These are phyloP conservation scores for Mayetiola destructor DNA, from an alignment of 2,888 invertebrate species.

Conservation along the genomic window DNA sequence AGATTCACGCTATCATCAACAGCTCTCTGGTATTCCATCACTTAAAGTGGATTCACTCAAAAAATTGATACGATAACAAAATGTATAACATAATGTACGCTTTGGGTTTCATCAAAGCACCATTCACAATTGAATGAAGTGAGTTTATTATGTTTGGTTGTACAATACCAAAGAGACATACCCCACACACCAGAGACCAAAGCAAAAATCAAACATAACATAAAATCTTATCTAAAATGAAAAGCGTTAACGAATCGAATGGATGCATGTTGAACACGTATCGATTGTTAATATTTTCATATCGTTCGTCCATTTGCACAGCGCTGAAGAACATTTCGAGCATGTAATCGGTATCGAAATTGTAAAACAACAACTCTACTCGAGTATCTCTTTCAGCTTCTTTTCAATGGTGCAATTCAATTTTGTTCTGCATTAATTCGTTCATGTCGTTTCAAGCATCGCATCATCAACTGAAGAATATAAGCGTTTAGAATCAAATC, in stretches of 20 bases:
- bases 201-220: background rate
- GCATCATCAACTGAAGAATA: too few relatives aligned
- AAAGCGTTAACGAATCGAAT: constrained; percentile 11
- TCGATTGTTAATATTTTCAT: background rate
- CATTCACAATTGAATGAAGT: too few relatives aligned
- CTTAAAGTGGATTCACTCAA: constrained; percentile 8
- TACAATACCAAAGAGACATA: too few relatives aligned
- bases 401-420: too few relatives aligned
- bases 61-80: constrained; percentile 10
- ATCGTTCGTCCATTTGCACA: background rate
- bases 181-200: background rate
- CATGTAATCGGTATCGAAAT: constrained; percentile 11
- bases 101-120: too few relatives aligned
- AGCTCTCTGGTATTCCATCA: background rate
- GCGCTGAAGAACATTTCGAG: background rate
- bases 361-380: constrained; percentile 1
- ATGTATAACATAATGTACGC: too few relatives aligned
- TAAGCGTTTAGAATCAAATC: too few relatives aligned
- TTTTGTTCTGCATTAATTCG: too few relatives aligned
- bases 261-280: constrained; percentile 10
- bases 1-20: background rate
- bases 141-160: too few relatives aligned
- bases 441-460: too few relatives aligned
- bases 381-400: too few relatives aligned
- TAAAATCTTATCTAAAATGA: constrained; percentile 10